A percentile compares a stretch with the other conserved stretches of the same genome.
These are phyloP conservation scores for Lepidocolaptes lacrymiger DNA, from an alignment of 2,797 vertebrate genomes.

Conservation along the genomic window DNA sequence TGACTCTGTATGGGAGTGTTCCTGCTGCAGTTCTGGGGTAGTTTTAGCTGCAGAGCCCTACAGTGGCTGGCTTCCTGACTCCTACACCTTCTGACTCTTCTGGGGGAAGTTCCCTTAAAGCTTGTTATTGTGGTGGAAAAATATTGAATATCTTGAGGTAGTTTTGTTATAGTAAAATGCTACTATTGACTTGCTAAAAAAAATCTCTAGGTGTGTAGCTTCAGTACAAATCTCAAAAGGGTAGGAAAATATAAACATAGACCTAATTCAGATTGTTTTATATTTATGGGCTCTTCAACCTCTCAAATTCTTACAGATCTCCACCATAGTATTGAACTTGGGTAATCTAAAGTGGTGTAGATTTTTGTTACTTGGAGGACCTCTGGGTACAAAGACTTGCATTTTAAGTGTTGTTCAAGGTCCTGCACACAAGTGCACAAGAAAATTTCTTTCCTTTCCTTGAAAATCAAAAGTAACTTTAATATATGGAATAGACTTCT, in stretches of 20 bases:
- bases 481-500: neutral
- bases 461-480: conserved; percentile 31
- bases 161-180: neutral
- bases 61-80: neutral
- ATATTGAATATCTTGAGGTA: neutral
- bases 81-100: neutral
- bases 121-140: neutral
- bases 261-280: neutral
- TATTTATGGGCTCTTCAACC: neutral
- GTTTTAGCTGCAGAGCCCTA: neutral
- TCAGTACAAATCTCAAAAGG: neutral
- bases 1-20: neutral
- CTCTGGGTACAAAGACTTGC: neutral
- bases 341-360: neutral
- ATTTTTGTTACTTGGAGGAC: neutral
- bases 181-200: neutral
- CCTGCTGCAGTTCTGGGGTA: neutral
- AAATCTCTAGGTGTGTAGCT: neutral
- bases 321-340: neutral
- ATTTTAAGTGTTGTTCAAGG: conserved; percentile 28
- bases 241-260: neutral
- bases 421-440: neutral
- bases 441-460: neutral
- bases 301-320: neutral
- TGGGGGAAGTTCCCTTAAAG: neutral